A percentile compares a stretch with the other conserved stretches of the same genome.
Conservation (phyloP, 2,888 invertebrate genomes). For the Trilocha varians region DNA sequence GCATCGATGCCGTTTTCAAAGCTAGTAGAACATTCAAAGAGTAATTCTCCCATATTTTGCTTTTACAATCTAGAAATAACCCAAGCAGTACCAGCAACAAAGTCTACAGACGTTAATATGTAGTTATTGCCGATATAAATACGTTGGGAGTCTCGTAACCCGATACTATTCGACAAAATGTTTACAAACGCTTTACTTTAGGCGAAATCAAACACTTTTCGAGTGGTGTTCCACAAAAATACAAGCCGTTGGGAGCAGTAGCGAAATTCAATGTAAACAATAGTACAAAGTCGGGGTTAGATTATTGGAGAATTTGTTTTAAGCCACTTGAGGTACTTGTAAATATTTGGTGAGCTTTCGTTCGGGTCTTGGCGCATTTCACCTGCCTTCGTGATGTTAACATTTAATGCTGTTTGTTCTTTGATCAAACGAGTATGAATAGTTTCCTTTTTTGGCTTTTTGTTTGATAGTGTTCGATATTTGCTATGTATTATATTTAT, state of each 20-base stretch:
- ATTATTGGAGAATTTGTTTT: slow-evolving; percentile 71
- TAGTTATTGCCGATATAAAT: background rate
- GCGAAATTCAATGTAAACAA: slow-evolving; percentile 62
- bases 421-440: slow-evolving; percentile 18
- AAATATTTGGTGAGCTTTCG: slow-evolving; percentile 69
- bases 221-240: slow-evolving; percentile 64
- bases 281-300: slow-evolving; percentile 55
- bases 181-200: slow-evolving; percentile 66
- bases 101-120: background rate
- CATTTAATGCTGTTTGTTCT: slow-evolving; percentile 50
- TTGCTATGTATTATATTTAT: background rate
- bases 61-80: background rate
- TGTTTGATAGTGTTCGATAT: slow-evolving; percentile 1
- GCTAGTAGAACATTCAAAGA: background rate
- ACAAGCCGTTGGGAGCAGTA: slow-evolving; percentile 44
- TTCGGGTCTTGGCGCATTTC: slow-evolving; percentile 39
- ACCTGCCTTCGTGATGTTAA: slow-evolving; percentile 45
- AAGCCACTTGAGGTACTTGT: slow-evolving; percentile 64
- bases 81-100: background rate
- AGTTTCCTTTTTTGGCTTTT: slow-evolving; percentile 4
- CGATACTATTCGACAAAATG: slow-evolving; percentile 59
- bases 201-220: slow-evolving; percentile 66
- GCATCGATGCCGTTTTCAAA: no score
- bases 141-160: slow-evolving; percentile 37
- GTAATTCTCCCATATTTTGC: background rate